Conservation (phyloP, 1,140 invertebrate genomes). For the Drosophila prosaltans region DNA sequence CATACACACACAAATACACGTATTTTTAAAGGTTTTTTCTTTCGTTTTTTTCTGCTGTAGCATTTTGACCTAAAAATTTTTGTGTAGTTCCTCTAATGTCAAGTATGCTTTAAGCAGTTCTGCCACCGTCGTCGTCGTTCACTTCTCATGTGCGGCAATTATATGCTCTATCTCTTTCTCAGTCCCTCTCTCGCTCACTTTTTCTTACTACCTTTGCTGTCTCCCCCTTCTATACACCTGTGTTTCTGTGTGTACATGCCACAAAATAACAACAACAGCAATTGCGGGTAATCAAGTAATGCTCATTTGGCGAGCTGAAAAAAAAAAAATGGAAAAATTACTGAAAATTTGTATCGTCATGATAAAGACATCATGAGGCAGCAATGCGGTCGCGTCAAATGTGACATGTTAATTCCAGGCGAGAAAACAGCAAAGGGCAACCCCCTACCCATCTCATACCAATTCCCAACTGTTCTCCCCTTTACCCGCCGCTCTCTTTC, state of each 20-base stretch:
- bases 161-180: conserved; percentile 31
- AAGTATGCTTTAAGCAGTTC: conserved; percentile 61
- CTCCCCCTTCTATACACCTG: not conserved
- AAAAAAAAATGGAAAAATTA: conserved; percentile 11
- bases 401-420: conserved; percentile 77
- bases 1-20: conserved; percentile 22
- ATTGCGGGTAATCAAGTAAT: conserved; percentile 80
- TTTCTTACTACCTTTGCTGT: not conserved
- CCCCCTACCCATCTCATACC: not conserved
- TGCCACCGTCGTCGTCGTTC: conserved; percentile 35
- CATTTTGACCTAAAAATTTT: conserved; percentile 78
- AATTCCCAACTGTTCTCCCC: not conserved
- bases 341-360: conserved; percentile 40
- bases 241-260: conserved; percentile 34
- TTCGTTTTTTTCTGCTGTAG: conserved; percentile 32
- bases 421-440: conserved; percentile 58
- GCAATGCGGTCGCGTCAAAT: conserved; percentile 52
- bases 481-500: not conserved
- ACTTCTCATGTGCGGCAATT: conserved; percentile 70
- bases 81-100: conserved; percentile 61
- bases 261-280: conserved; percentile 59
- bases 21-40: conserved; percentile 62
- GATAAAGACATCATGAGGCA: conserved; percentile 56
- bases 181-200: not conserved
- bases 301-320: conserved; percentile 66